Base-by-base conservation (phyloP, 2,888 invertebrate genomes). In the Piscicola geometra region DNA sequence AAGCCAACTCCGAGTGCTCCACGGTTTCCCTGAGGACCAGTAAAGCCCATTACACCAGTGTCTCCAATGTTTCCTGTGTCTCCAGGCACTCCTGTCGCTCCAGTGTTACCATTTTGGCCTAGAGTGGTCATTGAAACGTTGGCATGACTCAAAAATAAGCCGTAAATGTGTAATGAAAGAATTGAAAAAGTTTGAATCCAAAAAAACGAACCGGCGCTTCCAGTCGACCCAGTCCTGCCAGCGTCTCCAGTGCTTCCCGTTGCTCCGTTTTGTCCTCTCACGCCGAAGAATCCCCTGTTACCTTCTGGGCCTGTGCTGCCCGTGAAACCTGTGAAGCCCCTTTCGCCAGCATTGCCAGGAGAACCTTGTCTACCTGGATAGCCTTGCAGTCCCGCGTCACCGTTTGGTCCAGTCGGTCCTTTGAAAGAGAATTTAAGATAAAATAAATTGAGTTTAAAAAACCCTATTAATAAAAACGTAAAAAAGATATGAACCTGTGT, bases 351-450 rank as follows among this genome's bases (percentile, higher is more conserved):
- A n/a, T 35, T 30, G 15, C 76, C 76, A 21, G 76, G 25, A 56
- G 66, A 64, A 12, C 76, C 76, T 28, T 60, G 41, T 28, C 60
- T 56, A 1, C 76, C 76, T 9, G 35, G 74, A 32, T 28, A 41
- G 32, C 76, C 76, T 25, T 56, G 69, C 33, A 25, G 68, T 12
- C 76, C 76, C n/a, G 68, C 74, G 18, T 64, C 69, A 18, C 76
- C 76, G n/a, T 36, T 47, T 2, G 28, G 50, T 9, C 76, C 76
- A 21, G 64, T 35, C n/a, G 66, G 47, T 18, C 76, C 76, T 30
- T 25, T 18, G 5, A 25, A 56, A 56, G 3, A 56, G 3, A 56
- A 18, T 5, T 9, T 9, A 15, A 41, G 15, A 41, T 41, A 41
- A 9, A 41, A 41, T 56, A 56, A 18, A 56, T 15, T 56, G 21